Evolutionary conservation across 2,888 invertebrate genomes (phyloP).

Genomic region (Sminthurinus aureus): DNA sequence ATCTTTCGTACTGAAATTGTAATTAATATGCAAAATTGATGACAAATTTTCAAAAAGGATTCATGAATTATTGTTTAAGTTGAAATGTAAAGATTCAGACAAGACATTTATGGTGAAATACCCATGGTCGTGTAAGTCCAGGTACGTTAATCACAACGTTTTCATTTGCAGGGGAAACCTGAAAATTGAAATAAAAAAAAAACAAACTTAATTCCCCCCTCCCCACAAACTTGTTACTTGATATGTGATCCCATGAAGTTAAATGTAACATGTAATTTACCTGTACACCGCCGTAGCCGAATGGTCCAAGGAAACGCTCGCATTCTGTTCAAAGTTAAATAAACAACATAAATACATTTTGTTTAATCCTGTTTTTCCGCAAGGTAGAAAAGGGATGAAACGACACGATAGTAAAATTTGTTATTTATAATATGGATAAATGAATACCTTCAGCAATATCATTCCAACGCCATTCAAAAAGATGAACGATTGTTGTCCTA

Average conservation of each 20-base stretch:
- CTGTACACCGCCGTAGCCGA: slow-evolving; percentile 44
- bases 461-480: slow-evolving; percentile 46
- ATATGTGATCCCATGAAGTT: too few relatives aligned
- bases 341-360: too few relatives aligned
- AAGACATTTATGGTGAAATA: too few relatives aligned
- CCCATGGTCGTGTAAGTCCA: slow-evolving; percentile 23
- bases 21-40: background rate
- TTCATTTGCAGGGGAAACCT: slow-evolving; percentile 33
- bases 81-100: too few relatives aligned
- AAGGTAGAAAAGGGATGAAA: too few relatives aligned
- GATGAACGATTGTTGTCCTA: slow-evolving; percentile 39
- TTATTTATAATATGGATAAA: background rate
- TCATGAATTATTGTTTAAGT: too few relatives aligned
- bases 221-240: too few relatives aligned
- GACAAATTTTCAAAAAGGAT: background rate
- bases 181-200: too few relatives aligned
- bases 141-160: slow-evolving; percentile 1
- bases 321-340: slow-evolving; percentile 12
- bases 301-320: slow-evolving; percentile 40
- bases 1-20: slow-evolving; percentile 71
- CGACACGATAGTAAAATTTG: too few relatives aligned
- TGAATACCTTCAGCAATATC: slow-evolving; percentile 37
- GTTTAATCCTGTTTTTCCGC: too few relatives aligned
- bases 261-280: too few relatives aligned
- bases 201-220: too few relatives aligned